Conservation (phyloP, 2,797 vertebrate genomes). For the Gephyroberyx darwinii region DNA sequence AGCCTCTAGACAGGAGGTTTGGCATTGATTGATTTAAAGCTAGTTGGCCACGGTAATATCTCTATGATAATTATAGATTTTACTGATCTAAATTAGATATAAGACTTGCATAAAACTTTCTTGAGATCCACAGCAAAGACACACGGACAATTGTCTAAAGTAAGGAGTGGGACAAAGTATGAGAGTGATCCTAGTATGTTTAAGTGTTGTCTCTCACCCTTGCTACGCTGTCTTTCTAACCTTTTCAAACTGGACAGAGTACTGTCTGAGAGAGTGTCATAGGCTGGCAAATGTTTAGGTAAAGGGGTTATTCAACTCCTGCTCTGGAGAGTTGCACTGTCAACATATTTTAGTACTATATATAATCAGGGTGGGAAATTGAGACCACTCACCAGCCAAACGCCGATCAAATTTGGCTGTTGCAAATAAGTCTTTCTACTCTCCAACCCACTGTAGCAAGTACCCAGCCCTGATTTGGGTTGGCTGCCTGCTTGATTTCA, state of each 20-base stretch:
- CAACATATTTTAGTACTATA: slow-evolving; percentile 9
- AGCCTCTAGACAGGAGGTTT: slow-evolving; percentile 7
- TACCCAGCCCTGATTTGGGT: slow-evolving; percentile 4
- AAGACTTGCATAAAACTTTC: slow-evolving; percentile 72
- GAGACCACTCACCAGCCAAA: not conserved
- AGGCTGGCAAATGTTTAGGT: slow-evolving; percentile 66
- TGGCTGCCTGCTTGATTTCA: not conserved
- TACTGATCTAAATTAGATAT: slow-evolving; percentile 49
- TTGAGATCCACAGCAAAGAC: slow-evolving; percentile 79
- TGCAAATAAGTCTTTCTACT: too few species aligned
- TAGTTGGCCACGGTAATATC: slow-evolving; percentile 33
- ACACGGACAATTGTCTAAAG: slow-evolving; percentile 72
- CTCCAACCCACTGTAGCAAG: not conserved
- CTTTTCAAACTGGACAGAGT: slow-evolving; percentile 53
- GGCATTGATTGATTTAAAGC: slow-evolving; percentile 28
- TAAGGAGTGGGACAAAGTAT: slow-evolving; percentile 72
- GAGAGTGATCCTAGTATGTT: slow-evolving; percentile 66
- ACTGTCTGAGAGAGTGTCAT: slow-evolving; percentile 44
- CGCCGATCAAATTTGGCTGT: not conserved
- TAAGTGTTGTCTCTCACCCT: slow-evolving; percentile 76
- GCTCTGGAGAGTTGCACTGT: slow-evolving; percentile 76
- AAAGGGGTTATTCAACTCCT: slow-evolving; percentile 53
- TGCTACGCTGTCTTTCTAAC: slow-evolving; percentile 75
- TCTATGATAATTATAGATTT: slow-evolving; percentile 44
- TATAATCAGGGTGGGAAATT: not conserved